Evolutionary conservation across 2,113 vertebrate genomes (phyloP).

Genomic region (Sebastes fasciatus): DNA sequence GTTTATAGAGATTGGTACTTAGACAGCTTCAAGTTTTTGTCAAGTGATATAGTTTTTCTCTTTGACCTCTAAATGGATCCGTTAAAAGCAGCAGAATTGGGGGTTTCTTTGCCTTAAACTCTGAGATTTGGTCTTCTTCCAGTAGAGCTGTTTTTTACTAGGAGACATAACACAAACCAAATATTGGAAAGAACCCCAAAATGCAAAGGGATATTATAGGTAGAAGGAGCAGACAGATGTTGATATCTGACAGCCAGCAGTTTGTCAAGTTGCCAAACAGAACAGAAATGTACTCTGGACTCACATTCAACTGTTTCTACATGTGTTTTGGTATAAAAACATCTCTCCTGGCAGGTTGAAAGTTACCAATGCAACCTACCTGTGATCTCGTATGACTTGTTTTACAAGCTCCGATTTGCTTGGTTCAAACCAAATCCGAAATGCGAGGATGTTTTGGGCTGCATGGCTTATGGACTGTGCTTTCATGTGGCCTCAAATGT

Average conservation of each 20-base stretch:
- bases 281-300: neutral
- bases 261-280: neutral
- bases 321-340: neutral
- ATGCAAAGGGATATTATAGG: neutral
- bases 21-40: neutral
- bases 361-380: no score
- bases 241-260: neutral
- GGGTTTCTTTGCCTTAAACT: no score
- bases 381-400: neutral
- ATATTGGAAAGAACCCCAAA: neutral
- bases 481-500: conserved; percentile 43
- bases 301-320: neutral
- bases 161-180: neutral
- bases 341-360: neutral
- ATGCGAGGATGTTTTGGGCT: conserved; percentile 21
- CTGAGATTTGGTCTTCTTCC: neutral
- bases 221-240: conserved; percentile 1
- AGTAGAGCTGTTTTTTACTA: neutral
- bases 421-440: neutral
- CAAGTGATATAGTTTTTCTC: neutral
- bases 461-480: conserved; percentile 72
- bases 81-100: neutral
- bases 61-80: neutral
- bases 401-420: neutral
- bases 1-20: no score